Conservation (phyloP, 1,140 invertebrate species). For the Streblospio benedicti region DNA sequence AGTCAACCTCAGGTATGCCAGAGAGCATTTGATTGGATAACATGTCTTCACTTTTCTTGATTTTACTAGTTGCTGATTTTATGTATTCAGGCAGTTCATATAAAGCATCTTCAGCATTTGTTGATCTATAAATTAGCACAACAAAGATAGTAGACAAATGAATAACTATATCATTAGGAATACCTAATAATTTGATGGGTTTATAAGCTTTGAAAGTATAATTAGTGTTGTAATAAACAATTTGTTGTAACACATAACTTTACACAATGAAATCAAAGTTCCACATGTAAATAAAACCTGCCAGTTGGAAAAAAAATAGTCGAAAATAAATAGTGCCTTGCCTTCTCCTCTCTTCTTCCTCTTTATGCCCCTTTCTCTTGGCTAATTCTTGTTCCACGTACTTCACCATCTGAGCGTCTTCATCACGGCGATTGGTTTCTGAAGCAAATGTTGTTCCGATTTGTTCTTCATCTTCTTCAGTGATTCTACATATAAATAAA, state of each 20-base stretch:
- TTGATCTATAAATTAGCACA: slow-evolving; percentile 21
- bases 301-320: too few relatives aligned
- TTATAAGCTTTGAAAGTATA: too few relatives aligned
- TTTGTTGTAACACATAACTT: too few relatives aligned
- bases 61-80: slow-evolving; percentile 49
- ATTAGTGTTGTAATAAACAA: too few relatives aligned
- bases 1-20: slow-evolving; percentile 98
- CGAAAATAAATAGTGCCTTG: too few relatives aligned
- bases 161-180: slow-evolving; percentile 12
- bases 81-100: slow-evolving; percentile 69
- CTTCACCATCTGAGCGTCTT: slow-evolving; percentile 98
- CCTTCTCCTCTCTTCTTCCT: slow-evolving; percentile 36
- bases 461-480: slow-evolving; percentile 35
- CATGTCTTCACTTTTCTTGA: slow-evolving; percentile 91
- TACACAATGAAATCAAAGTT: too few relatives aligned
- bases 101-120: slow-evolving; percentile 42
- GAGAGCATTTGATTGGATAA: slow-evolving; percentile 99
- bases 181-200: too few relatives aligned
- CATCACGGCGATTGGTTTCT: slow-evolving; percentile 93
- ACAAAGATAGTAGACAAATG: not conserved
- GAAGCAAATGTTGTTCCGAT: slow-evolving; percentile 75
- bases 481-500: slow-evolving; percentile 25
- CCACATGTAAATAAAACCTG: too few relatives aligned
- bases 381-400: slow-evolving; percentile 89
- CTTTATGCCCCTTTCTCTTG: slow-evolving; percentile 66